Evolutionary conservation across 2,888 invertebrate species (phyloP), one percentile per base, ranked within the genome.

Genomic region (Luffia ferchaultella): DNA sequence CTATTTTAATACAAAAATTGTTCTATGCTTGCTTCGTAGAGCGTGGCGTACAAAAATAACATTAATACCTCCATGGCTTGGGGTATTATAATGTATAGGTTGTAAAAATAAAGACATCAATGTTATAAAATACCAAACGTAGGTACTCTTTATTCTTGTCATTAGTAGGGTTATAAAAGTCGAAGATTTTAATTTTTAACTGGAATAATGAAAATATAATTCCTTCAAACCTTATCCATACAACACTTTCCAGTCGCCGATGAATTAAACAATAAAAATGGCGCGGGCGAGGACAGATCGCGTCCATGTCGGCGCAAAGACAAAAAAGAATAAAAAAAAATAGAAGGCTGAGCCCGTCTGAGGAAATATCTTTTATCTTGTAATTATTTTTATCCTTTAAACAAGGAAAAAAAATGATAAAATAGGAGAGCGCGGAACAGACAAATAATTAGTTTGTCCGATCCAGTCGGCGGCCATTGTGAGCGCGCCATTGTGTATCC

Each of bases 371-470:
- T 82, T 74, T 77, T 76, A 82, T 83, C 82, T 79, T 76, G 77
- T 79, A 78, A 82, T 83, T 83, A 83, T 82, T 78, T 83, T 83
- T 74, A 83, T 82, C 79, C 79, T 77, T 79, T 82, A 73, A 78
- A 70, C 69, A 78, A 70, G 68, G 71, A 70, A 68, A 70, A 67
- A 69, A 65, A 49, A 53, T 53, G 47, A 52, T 48, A 52, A 52
- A 53, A 49, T 49, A 44, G 42, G 20, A 46, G 42, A n/a, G 18
- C 49, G 42, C 20, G 43, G 43, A 50, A 50, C 50, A 50, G 50
- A 50, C 63, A 69, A 64, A 71, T 70, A 77, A 78, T 79, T 78
- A 76, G 76, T 79, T 52, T 76, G 74, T 75, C 72, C 68, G 70
- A 76, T 70, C 67, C 78, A 75, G 68, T 67, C 64, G 55, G 55